Evolutionary conservation across 2,113 vertebrate genomes (phyloP).

Genomic region (Perca schrenkii): DNA sequence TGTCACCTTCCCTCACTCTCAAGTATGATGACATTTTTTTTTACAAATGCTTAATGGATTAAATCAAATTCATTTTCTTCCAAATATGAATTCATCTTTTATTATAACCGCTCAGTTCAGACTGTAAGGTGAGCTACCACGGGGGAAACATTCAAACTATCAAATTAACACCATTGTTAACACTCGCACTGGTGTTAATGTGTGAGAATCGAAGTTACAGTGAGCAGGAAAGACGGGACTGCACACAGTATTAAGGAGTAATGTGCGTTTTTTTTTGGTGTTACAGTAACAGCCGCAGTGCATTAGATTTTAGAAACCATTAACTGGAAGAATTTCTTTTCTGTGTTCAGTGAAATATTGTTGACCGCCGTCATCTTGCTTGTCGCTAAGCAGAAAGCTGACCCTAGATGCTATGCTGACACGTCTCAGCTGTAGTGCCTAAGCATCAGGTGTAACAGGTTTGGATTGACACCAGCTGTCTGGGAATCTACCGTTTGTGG

Average conservation of each 20-base stretch:
- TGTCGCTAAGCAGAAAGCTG: neutral
- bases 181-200: neutral
- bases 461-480: neutral
- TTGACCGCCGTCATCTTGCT: neutral
- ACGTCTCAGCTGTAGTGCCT: neutral
- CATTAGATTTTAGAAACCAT: slow-evolving; percentile 15
- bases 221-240: neutral
- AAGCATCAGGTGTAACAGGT: slow-evolving; percentile 4
- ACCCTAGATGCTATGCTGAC: neutral
- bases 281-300: neutral
- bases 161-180: slow-evolving; percentile 3
- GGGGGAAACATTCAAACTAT: neutral
- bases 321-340: slow-evolving; percentile 30
- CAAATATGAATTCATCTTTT: neutral
- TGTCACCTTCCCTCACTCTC: neutral
- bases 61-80: neutral
- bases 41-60: neutral
- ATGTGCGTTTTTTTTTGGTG: slow-evolving; percentile 6
- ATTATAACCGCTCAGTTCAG: neutral
- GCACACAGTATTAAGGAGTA: neutral
- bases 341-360: neutral
- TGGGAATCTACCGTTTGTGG: neutral
- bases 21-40: neutral
- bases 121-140: neutral
- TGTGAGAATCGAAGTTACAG: slow-evolving; percentile 3